Conservation (phyloP, 2,113 vertebrate species). For the Diadophis punctatus region DNA sequence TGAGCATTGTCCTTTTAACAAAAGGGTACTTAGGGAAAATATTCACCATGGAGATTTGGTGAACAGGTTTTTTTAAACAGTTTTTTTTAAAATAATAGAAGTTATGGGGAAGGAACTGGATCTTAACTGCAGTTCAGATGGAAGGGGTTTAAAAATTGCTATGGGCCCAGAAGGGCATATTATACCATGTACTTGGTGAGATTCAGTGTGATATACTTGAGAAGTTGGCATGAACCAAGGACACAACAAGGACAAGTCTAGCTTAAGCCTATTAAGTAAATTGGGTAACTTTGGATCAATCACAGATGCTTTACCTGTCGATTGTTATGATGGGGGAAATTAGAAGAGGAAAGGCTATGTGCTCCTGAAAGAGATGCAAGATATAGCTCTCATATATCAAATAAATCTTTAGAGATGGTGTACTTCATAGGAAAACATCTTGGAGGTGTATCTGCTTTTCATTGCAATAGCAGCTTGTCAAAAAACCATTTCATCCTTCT, state of each 20-base stretch:
- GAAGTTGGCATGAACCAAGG: background rate
- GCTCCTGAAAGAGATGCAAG: background rate
- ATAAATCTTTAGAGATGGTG: background rate
- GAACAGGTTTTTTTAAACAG: background rate
- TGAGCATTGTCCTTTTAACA: conserved; percentile 43
- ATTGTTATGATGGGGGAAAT: background rate
- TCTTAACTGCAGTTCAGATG: background rate
- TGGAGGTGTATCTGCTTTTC: background rate
- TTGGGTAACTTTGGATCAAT: background rate
- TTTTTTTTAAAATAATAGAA: background rate
- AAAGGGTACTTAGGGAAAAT: conserved; percentile 17
- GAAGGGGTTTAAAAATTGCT: background rate
- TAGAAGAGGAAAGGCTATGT: background rate
- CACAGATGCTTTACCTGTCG: background rate
- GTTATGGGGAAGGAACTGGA: background rate
- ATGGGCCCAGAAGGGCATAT: background rate
- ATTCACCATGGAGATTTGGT: too few species aligned
- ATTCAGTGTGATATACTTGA: background rate
- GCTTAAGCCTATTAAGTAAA: background rate
- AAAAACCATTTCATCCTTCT: background rate
- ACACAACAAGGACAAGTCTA: background rate
- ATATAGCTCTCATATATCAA: background rate
- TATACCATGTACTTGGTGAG: background rate
- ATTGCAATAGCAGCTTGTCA: background rate
- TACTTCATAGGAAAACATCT: background rate